Evolutionary conservation across 2,888 invertebrate genomes (phyloP).

Genomic region (Melolontha melolontha): DNA sequence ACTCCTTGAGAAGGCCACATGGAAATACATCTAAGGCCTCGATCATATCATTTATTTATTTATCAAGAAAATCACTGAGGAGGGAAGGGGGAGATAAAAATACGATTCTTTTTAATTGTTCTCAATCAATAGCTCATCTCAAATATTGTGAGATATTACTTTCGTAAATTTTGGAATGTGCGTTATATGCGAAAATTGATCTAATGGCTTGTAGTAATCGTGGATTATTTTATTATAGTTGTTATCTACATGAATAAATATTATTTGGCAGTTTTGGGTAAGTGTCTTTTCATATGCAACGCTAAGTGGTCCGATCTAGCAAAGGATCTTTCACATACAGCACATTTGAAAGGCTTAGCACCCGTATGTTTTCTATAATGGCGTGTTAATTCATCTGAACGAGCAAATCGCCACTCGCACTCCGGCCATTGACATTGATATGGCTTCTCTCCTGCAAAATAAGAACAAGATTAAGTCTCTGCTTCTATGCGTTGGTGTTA

Average conservation of each 20-base stretch:
- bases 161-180: slow-evolving; percentile 26
- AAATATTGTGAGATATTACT: neutral
- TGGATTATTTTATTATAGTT: neutral
- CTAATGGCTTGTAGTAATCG: slow-evolving; percentile 23
- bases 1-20: slow-evolving; percentile 24
- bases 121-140: slow-evolving; percentile 20
- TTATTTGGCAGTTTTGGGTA: slow-evolving; percentile 86
- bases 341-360: slow-evolving; percentile 96
- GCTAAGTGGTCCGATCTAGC: slow-evolving; percentile 96
- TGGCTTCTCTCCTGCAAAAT: slow-evolving; percentile 91
- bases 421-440: slow-evolving; percentile 98
- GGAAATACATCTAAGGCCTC: slow-evolving; percentile 18
- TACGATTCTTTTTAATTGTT: neutral
- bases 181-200: slow-evolving; percentile 29
- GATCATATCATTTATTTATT: slow-evolving; percentile 4
- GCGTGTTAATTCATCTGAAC: slow-evolving; percentile 95
- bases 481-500: neutral
- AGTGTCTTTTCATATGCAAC: slow-evolving; percentile 95
- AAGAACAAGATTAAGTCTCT: slow-evolving; percentile 12
- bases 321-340: slow-evolving; percentile 94
- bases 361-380: slow-evolving; percentile 98
- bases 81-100: neutral
- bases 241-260: slow-evolving; percentile 33
- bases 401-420: slow-evolving; percentile 97
- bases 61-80: slow-evolving; percentile 16